Conservation (phyloP, 2,113 vertebrate species). For the Toxotes chatareus region DNA sequence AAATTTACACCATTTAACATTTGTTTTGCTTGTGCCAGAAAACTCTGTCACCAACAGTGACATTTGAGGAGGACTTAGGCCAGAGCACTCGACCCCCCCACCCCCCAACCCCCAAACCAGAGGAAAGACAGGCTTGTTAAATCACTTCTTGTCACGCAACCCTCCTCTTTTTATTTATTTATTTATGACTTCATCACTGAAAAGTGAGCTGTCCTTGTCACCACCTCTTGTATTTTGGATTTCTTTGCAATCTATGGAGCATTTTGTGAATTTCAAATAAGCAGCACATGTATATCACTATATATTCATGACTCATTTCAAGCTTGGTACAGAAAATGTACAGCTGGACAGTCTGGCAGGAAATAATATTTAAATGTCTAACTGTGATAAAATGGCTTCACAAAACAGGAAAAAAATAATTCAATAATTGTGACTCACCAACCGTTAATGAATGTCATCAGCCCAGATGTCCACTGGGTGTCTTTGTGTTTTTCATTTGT, state of each 20-base stretch:
- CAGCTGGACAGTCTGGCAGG: neutral
- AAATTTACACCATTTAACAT: conserved; percentile 65
- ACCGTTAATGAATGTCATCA: neutral
- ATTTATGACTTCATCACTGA: conserved; percentile 61
- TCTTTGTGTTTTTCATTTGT: neutral
- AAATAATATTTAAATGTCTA: neutral
- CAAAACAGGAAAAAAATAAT: neutral
- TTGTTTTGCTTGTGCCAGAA: conserved; percentile 68
- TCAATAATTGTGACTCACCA: neutral
- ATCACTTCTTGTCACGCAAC: conserved; percentile 79
- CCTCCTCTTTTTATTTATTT: conserved; percentile 62
- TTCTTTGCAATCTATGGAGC: neutral
- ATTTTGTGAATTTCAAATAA: conserved; percentile 7
- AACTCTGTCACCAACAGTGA: conserved; percentile 73
- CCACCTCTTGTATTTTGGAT: neutral
- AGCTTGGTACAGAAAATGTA: neutral
- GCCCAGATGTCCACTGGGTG: neutral
- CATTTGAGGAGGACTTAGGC: conserved; percentile 59
- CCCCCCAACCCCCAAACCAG: conserved; percentile 18
- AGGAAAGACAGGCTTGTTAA: conserved; percentile 66
- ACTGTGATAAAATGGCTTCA: neutral
- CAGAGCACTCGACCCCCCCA: conserved; percentile 12
- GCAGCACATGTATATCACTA: neutral
- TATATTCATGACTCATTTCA: neutral
- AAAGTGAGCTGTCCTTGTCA: conserved; percentile 44